Evolutionary conservation across 92 coral and sea anemone genomes (phyloP).

Genomic region (Porites rus): DNA sequence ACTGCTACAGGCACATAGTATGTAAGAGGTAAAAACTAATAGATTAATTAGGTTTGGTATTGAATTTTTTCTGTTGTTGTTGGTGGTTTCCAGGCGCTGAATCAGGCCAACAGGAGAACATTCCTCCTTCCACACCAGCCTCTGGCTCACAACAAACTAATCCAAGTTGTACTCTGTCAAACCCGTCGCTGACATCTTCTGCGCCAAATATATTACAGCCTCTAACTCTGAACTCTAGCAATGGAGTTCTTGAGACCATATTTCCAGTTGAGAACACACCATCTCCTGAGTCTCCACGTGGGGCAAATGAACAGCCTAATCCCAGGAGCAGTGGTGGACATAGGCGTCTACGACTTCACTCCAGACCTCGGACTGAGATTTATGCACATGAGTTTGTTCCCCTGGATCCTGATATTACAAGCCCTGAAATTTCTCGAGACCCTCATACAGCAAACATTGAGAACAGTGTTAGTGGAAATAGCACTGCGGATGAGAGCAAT

Average conservation of each 20-base stretch:
- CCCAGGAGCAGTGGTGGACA: slow-evolving; percentile 19
- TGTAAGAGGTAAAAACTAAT: too few relatives aligned
- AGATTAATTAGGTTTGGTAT: too few relatives aligned
- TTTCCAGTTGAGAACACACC: slow-evolving; percentile 53
- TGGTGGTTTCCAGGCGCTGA: slow-evolving; percentile 25
- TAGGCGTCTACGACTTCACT: slow-evolving; percentile 67
- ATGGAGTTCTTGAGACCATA: slow-evolving; percentile 45
- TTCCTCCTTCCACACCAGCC: slow-evolving; percentile 40
- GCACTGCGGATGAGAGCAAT: not conserved
- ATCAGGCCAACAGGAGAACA: slow-evolving; percentile 68
- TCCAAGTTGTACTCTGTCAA: slow-evolving; percentile 52
- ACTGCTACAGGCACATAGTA: too few relatives aligned
- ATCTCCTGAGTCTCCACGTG: slow-evolving; percentile 79
- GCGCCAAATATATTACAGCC: slow-evolving; percentile 87
- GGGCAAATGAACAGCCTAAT: slow-evolving; percentile 27
- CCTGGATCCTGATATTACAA: slow-evolving; percentile 52
- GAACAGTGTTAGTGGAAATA: not conserved
- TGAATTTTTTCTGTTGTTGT: too few relatives aligned
- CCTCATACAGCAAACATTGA: not conserved
- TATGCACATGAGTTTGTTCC: slow-evolving; percentile 80
- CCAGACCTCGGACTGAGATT: slow-evolving; percentile 87
- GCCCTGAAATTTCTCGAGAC: slow-evolving; percentile 11
- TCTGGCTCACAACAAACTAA: slow-evolving; percentile 37
- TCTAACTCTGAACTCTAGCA: slow-evolving; percentile 58
- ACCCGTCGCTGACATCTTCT: slow-evolving; percentile 79